Evolutionary conservation across 2,797 vertebrate species (phyloP).

Genomic region (Tenualosa ilisha): DNA sequence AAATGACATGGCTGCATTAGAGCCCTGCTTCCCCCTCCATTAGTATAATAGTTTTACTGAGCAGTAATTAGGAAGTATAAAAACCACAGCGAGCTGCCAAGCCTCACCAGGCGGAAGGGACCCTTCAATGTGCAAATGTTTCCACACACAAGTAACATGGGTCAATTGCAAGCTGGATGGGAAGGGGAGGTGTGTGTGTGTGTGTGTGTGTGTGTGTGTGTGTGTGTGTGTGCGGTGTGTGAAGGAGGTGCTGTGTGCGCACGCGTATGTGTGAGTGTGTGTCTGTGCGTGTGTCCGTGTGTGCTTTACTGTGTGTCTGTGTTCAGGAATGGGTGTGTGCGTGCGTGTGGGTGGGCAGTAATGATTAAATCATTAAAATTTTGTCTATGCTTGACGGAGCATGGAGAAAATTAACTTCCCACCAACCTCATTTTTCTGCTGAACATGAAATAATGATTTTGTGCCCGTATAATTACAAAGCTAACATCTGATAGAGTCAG

Average conservation of each 20-base stretch:
- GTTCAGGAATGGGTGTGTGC: neutral
- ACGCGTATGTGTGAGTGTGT: neutral
- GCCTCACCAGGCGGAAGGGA: slow-evolving; percentile 88
- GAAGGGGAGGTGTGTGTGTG: slow-evolving; percentile 77
- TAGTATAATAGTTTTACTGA: slow-evolving; percentile 98
- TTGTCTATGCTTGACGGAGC: slow-evolving; percentile 93
- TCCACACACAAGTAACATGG: slow-evolving; percentile 93
- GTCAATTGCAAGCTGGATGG: slow-evolving; percentile 95
- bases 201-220: slow-evolving; percentile 9
- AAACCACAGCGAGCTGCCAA: slow-evolving; percentile 89
- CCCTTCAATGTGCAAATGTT: slow-evolving; percentile 96
- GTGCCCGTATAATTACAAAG: slow-evolving; percentile 97
- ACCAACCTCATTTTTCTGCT: slow-evolving; percentile 99
- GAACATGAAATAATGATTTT: slow-evolving; percentile 99
- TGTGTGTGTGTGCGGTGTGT: neutral
- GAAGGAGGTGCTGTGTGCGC: neutral
- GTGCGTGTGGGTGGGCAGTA: slow-evolving; percentile 60
- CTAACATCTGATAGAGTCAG: slow-evolving; percentile 98
- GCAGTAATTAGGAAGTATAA: slow-evolving; percentile 91
- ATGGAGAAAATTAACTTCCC: slow-evolving; percentile 96
- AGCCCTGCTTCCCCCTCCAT: slow-evolving; percentile 84
- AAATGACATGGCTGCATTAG: slow-evolving; percentile 70
- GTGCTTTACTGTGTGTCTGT: neutral
- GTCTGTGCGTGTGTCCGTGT: neutral
- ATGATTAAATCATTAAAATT: slow-evolving; percentile 99